Evolutionary conservation across 2,797 vertebrate genomes (phyloP), one percentile per base, ranked within the genome.

Genomic region (Artibeus lituratus): DNA sequence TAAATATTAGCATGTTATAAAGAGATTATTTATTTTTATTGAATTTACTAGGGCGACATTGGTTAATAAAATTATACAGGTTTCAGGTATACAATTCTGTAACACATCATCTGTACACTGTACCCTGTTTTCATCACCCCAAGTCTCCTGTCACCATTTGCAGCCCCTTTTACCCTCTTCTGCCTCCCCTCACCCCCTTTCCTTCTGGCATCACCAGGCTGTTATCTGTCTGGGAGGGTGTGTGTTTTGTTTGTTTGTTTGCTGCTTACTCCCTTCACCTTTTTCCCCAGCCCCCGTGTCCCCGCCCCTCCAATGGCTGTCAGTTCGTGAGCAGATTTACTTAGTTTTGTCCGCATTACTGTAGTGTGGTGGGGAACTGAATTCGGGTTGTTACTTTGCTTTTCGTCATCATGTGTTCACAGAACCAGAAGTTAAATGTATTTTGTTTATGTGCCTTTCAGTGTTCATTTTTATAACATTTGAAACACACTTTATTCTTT

Each of bases 311-410:
- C 7, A 32, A 16, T 2, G 24, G 29, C 14, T 7, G 14, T 3
- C 32, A 3, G 62, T 8, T 32, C 14, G 29, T 2, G 62, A 62
- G 29, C 65, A 35, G 65, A 10, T 35, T 21, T 8, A 3, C 65
- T 18, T 3, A 10, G 65, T 19, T 21, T 2, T 62, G 59, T 29
- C 29, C 14, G n/a, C 35, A 21, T n/a, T 18, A 1, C 0, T n/a
- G n/a, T 47, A 9, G 10, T 5, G 0, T 3, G 39, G 53, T 0
- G 14, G 24, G 44, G 35, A 53, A 15, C 59, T 0, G 7, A 37
- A 37, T 35, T 21, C 15, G n/a, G 32, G 55, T 11, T 4, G 2
- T 32, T 10, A 2, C 24, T 24, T 16, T 16, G n/a, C 85, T 73
- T 72, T 37, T 59, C 16, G 2, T 53, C 21, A 0, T 22, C 9